Conservation (phyloP, 53 echinoderm and acorn worm genomes). For the Henricia sp. region DNA sequence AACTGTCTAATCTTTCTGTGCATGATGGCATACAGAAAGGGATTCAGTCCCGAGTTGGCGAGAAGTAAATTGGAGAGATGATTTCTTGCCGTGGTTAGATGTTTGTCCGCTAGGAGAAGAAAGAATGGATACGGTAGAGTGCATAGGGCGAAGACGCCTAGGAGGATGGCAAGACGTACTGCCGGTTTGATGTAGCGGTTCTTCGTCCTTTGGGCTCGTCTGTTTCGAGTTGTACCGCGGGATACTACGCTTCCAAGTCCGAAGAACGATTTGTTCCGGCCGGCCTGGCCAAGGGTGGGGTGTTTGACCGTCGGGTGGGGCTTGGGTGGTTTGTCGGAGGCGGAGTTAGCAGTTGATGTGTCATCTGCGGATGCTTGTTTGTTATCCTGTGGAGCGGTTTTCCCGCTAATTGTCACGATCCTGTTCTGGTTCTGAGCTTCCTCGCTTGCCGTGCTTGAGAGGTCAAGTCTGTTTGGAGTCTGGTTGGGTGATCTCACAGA, state of each 20-base stretch:
- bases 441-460: neutral
- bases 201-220: slow-evolving; percentile 29
- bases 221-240: neutral
- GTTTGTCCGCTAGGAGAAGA: slow-evolving; percentile 7
- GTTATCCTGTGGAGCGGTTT: neutral
- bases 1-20: slow-evolving; percentile 57
- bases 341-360: neutral
- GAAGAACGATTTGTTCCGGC: slow-evolving; percentile 44
- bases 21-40: slow-evolving; percentile 59
- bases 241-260: slow-evolving; percentile 28
- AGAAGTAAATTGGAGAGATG: slow-evolving; percentile 41
- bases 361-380: neutral
- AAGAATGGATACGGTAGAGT: slow-evolving; percentile 55
- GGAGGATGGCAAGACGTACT: slow-evolving; percentile 25
- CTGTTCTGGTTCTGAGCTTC: slow-evolving; percentile 27
- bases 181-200: slow-evolving; percentile 64
- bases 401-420: neutral
- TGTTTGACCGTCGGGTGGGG: neutral
- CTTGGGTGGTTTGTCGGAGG: neutral
- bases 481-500: neutral
- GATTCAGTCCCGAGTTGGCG: slow-evolving; percentile 55
- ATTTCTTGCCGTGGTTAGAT: slow-evolving; percentile 15
- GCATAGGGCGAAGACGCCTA: slow-evolving; percentile 50
- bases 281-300: slow-evolving; percentile 28
- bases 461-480: neutral